Evolutionary conservation across 2,113 vertebrate genomes (phyloP), one percentile per base, ranked within the genome.

Genomic region (Rhynchopsitta pachyrhyncha): DNA sequence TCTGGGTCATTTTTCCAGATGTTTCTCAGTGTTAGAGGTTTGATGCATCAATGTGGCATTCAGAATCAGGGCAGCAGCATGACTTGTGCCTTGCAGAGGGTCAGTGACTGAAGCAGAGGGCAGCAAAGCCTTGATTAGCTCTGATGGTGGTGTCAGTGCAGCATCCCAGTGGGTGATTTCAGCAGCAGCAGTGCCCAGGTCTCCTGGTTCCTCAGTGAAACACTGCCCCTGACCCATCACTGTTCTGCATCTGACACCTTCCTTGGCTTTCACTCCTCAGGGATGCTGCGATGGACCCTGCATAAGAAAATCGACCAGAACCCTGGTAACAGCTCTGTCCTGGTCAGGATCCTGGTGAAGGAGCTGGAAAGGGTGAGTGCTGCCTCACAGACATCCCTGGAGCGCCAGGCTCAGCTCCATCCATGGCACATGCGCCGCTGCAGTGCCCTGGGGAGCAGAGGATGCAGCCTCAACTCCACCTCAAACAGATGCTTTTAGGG

Each of bases 251-350:
- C 28, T 57, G 22, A 33, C 50, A 46, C 31, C 28, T 18, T 5
- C 44, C 67, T 41, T 19, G 83, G 60, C 64, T 90, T 69, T 92
- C 49, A 7, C 57, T 66, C 29, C 42, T 4, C 95, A 99, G 99
- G 99, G 68, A 99, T 99, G 99, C 97, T 99, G 96, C 98, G 99
- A 76, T 99, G 99, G 99, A 99, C 99, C 1, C 96, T 99, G 86
- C 99, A 99, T 52, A 99, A 99, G 97, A 99, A 99, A 92, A 98
- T 98, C 3, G 98, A 98, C 57, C 97, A 98, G 82, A 98, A 98
- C 64, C 98, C 98, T 6, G 86, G 89, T 4, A 98, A 95, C 93
- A 98, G 98, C 85, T 97, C 98, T 2, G 75, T 98, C 74, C 91
- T 99, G 95, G 97, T 99, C 82, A 97, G 95, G 88, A 98, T 99